Evolutionary conservation across 2,113 vertebrate species (phyloP).

Genomic region (Pleuronectes platessa): DNA sequence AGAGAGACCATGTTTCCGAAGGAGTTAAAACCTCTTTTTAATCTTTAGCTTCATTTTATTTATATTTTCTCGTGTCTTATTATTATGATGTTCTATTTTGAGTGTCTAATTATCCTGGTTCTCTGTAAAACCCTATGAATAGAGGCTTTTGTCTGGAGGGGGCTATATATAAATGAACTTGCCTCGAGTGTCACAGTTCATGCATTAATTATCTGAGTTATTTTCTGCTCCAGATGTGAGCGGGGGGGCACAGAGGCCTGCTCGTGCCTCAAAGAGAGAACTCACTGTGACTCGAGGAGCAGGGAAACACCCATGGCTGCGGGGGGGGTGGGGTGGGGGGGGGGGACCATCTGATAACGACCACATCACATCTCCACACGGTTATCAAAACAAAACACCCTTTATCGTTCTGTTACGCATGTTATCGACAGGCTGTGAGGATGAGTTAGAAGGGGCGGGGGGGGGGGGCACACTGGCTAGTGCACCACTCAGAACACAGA

Average conservation of each 20-base stretch:
- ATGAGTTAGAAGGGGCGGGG: background rate
- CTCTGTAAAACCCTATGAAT: background rate
- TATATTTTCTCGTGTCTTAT: too few species aligned
- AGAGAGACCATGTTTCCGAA: too few species aligned
- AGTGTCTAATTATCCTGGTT: background rate
- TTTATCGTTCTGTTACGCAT: background rate
- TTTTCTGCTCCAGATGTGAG: too few species aligned
- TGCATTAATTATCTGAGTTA: background rate
- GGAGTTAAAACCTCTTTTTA: too few species aligned
- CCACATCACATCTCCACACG: background rate
- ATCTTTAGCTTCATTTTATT: too few species aligned
- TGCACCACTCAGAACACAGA: too few species aligned
- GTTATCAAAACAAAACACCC: background rate
- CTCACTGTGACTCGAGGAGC: background rate
- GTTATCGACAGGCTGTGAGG: background rate
- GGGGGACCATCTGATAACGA: background rate
- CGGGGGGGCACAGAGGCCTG: too few species aligned
- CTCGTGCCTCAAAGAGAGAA: background rate
- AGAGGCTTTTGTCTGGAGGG: background rate
- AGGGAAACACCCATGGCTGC: too few species aligned
- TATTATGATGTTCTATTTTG: too few species aligned
- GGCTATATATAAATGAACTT: background rate
- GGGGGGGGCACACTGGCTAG: too few species aligned
- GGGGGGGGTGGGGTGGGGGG: background rate
- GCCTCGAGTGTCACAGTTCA: background rate